Evolutionary conservation across 35 echinoderm and acorn worm genomes (phyloP), one percentile per base, ranked within the genome.

Genomic region (Patiria miniata): DNA sequence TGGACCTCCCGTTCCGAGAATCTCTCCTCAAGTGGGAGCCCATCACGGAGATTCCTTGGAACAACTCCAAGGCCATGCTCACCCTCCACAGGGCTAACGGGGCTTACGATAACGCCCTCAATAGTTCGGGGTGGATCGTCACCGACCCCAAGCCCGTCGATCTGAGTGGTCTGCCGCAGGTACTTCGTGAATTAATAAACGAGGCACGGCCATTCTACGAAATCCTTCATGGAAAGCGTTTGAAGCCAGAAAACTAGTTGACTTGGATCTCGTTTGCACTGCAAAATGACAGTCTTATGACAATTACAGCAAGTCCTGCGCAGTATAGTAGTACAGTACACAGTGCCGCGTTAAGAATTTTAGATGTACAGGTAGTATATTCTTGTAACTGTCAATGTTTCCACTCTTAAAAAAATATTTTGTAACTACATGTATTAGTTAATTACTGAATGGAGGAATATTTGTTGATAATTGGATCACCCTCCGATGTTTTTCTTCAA

Each of bases 1-100:
- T 87, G 0, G 94, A 87, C 10, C 79, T 97, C 29, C 82, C 91
- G 8, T 97, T 89, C 37, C 37, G 80, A 23, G 57, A 83, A 16
- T 76, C 79, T 5, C 78, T 87, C 38, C 79, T 92, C 12, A 87
- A 87, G 26, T 92, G 90, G 90, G 58, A 92, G 21, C 50, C 37
- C 23, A 68, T 57, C 50, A 53, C 42, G 17, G 83, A 87, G 21
- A 44, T 87, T 28, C 85, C 73, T 0, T 81, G 77, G 83, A 39
- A 87, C 22, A 78, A 40, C 39, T 51, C 83, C n/a, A 79, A 76
- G 37, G 39, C 61, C 30, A 53, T 87, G 51, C 38, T 50, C 2
- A 34, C 69, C 0, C 39, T 86, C 37, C 78, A 92, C 83, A 86
- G 77, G 39, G 68, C 50, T 36, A 60, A 57, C 5, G 83, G 83